Conservation (phyloP, 2,797 vertebrate species). For the Premnoplex brunnescens region DNA sequence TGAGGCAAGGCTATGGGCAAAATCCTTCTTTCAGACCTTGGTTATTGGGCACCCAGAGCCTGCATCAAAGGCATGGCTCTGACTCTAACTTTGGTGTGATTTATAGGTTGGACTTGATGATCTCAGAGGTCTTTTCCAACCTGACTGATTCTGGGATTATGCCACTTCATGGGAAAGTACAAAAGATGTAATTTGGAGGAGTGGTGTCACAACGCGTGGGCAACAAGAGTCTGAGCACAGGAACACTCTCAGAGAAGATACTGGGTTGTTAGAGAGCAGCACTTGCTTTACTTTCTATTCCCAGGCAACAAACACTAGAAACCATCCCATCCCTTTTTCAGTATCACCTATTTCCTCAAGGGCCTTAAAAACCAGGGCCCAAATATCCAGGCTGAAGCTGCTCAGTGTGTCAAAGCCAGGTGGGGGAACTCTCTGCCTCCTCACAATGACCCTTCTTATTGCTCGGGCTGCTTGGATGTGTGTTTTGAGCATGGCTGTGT, state of each 20-base stretch:
- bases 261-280: background rate
- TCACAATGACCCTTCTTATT: background rate
- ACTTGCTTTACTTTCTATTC: background rate
- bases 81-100: background rate
- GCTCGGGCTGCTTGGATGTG: background rate
- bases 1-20: background rate
- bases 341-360: background rate
- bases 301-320: background rate
- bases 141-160: background rate
- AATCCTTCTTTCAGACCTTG: background rate
- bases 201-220: accelerated
- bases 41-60: background rate
- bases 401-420: background rate
- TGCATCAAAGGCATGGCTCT: background rate
- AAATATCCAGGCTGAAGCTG: background rate
- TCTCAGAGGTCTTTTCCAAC: background rate
- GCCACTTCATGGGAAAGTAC: background rate
- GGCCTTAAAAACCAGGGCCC: background rate
- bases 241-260: background rate
- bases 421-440: background rate
- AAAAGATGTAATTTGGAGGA: background rate
- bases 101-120: background rate
- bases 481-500: background rate
- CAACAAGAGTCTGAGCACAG: background rate
- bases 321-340: background rate